phyloP scores from a whole-genome alignment of 1,140 invertebrate genomes.

The Cyphomyrmex costatus region DNA sequence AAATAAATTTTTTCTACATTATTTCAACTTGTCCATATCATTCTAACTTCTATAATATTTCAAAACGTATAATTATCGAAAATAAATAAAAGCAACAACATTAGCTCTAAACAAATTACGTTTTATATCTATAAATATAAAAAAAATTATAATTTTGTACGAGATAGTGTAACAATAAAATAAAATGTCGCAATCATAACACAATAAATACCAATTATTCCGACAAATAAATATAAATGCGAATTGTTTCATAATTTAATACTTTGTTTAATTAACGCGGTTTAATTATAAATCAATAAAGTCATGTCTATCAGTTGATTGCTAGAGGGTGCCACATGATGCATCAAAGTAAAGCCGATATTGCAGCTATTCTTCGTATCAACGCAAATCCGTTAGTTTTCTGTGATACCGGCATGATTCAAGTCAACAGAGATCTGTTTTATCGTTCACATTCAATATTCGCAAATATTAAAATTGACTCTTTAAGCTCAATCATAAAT shows the following conservation, averaged over 20 bases:
- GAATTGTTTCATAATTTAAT: background rate
- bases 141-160: background rate
- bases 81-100: background rate
- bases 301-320: constrained; percentile 11
- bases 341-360: constrained; percentile 13
- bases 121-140: background rate
- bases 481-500: background rate
- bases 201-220: background rate
- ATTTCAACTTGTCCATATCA: background rate
- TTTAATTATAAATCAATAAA: constrained; percentile 38
- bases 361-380: constrained; percentile 50
- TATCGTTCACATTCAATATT: constrained; percentile 11
- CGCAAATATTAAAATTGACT: background rate
- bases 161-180: background rate
- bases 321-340: constrained; percentile 60
- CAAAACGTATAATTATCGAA: background rate
- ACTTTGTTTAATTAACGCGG: constrained; percentile 13
- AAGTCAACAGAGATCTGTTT: constrained; percentile 42
- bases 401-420: constrained; percentile 29
- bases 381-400: constrained; percentile 27
- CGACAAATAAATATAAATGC: background rate
- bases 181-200: background rate
- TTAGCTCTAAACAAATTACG: background rate
- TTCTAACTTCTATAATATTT: background rate
- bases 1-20: background rate